These are phyloP conservation scores for Sycobia sp. DNA, from an alignment of 1,140 invertebrate genomes.

Conservation along the genomic window DNA sequence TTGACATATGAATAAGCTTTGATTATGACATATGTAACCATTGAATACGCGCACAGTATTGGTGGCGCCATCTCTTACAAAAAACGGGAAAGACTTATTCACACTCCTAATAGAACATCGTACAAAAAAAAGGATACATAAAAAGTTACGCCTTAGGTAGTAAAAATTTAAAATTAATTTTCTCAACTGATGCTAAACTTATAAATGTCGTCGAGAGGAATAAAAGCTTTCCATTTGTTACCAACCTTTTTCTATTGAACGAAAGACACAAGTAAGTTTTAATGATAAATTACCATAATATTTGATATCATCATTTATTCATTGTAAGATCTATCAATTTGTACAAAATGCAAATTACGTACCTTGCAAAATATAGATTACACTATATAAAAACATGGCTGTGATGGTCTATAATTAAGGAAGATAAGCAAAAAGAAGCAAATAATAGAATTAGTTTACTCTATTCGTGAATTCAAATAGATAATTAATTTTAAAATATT, in stretches of 20 bases:
- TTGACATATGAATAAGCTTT: no score
- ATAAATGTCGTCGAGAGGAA: not conserved
- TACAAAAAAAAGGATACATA: slow-evolving; percentile 24
- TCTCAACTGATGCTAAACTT: not conserved
- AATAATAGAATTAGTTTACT: no score
- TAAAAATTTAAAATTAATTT: slow-evolving; percentile 6
- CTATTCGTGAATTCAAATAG: no score
- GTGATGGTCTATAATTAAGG: no score
- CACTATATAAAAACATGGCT: no score
- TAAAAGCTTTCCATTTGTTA: not conserved
- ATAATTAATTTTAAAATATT: no score
- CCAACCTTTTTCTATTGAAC: not conserved
- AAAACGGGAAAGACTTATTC: no score
- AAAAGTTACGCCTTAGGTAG: slow-evolving; percentile 13
- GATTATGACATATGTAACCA: no score
- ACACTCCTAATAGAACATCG: no score
- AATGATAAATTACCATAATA: not conserved
- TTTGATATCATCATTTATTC: not conserved
- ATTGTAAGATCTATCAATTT: not conserved
- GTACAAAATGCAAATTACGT: slow-evolving; percentile 12
- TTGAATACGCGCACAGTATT: no score
- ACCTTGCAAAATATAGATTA: slow-evolving; percentile 19
- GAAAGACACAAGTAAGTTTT: not conserved
- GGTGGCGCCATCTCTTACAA: no score
- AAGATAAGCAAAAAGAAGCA: no score